phyloP scores from a whole-genome alignment of 1,140 invertebrate genomes.

The Drosophila lowei region DNA sequence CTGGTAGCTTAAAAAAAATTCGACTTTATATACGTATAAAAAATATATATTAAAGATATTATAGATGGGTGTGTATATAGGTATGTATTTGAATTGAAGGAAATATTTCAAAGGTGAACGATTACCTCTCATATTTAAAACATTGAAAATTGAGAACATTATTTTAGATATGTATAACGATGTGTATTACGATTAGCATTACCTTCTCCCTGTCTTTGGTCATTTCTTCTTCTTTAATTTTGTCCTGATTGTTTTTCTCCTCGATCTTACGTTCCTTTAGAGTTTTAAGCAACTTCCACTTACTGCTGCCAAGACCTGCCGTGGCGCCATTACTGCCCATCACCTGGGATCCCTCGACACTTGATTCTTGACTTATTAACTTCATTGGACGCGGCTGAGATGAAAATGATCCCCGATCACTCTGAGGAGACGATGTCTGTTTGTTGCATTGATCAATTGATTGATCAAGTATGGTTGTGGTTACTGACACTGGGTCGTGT shows the following conservation, averaged over 20 bases:
- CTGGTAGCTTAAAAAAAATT: no score
- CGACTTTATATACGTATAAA: no score
- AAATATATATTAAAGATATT: no score
- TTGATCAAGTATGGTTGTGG: no score
- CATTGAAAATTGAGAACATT: no score
- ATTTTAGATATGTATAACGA: no score
- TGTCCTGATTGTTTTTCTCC: conserved; percentile 88
- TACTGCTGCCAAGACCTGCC: conserved; percentile 86
- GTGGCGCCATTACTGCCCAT: conserved; percentile 28
- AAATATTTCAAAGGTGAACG: no score
- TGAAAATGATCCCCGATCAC: not conserved
- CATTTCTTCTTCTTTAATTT: conserved; percentile 86
- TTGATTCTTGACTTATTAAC: conserved; percentile 52
- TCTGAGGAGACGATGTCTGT: no score
- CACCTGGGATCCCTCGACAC: conserved; percentile 46
- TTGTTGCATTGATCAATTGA: no score
- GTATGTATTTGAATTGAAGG: not conserved
- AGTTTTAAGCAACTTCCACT: conserved; percentile 95
- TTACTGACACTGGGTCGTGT: no score
- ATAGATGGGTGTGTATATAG: no score
- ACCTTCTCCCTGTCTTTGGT: conserved; percentile 88
- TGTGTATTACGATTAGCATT: conserved; percentile 51
- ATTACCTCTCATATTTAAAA: no score
- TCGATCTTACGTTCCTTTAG: conserved; percentile 94
- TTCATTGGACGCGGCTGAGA: conserved; percentile 1